Base-by-base conservation (phyloP, 2,113 vertebrate species). In the Pelusios castaneus region DNA sequence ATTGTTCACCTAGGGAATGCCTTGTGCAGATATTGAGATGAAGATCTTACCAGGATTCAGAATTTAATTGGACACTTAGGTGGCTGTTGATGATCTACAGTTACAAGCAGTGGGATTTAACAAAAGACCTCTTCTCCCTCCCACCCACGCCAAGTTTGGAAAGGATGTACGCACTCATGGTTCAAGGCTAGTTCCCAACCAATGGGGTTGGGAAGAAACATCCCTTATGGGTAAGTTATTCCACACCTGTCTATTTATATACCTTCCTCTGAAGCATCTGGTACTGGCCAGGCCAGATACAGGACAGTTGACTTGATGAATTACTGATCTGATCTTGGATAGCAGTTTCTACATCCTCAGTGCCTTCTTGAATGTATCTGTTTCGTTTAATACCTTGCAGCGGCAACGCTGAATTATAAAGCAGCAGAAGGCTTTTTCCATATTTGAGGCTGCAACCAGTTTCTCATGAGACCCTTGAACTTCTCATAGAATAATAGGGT, bases 371-470 rank as follows among this genome's bases (percentile, higher is more conserved):
- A 82, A 14, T 76, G 21, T 79, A 52, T 29, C 19, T 79, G 3
- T 73, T 87, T 82, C 10, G 10, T 47, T 47, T 82, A 89, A 70
- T 0, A 2, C 63, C 4, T 87, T 79, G 83, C 2, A 27, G 52
- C 25, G 38, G 76, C n/a, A 58, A 91, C 78, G 75, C 77, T 85
- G 90, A 95, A 38, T 25, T 25, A 89, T 60, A 88, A 91, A 94
- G 38, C 27, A 56, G 31, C 49, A 83, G 76, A 79, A 79, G n/a
- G 2, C 38, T 82, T 24, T 82, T 24, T 90, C 31, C n/a, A 5
- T 63, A 2, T 43, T 73, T 45, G 67, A 94, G 83, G 78, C 14
- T 11, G 17, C 0, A 0, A 58, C 27, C 45, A 25, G 14, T 17
- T 89, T 91, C 76, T 63, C n/a, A n/a, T n/a, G n/a, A n/a, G n/a